Conservation (phyloP, 64 coral and sea anemone genomes). For the Exaiptasia diaphana region DNA sequence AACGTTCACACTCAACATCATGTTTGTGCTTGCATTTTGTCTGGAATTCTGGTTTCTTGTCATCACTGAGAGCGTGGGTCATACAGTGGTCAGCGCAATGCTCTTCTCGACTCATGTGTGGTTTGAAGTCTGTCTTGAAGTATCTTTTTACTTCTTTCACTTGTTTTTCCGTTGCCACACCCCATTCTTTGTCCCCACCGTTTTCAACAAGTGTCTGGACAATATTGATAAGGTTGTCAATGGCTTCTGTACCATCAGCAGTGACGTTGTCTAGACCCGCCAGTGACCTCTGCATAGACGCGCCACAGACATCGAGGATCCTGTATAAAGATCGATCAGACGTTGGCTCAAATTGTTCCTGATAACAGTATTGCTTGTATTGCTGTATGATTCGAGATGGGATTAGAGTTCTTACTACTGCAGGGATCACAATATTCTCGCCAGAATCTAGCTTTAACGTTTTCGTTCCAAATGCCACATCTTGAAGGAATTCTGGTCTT, state of each 20-base stretch:
- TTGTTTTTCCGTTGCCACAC: not conserved
- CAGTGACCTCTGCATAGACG: not conserved
- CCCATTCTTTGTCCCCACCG: constrained; percentile 13
- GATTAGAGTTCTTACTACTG: constrained; percentile 48
- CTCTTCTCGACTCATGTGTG: not conserved
- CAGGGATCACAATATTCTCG: constrained; percentile 35
- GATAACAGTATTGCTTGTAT: constrained; percentile 27
- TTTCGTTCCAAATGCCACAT: constrained; percentile 67
- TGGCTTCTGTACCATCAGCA: not conserved
- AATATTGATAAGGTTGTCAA: not conserved
- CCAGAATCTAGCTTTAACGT: constrained; percentile 35
- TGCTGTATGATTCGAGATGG: constrained; percentile 43
- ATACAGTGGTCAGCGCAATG: constrained; percentile 29
- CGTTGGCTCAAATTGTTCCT: constrained; percentile 34
- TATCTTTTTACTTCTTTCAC: not conserved
- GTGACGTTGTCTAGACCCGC: not conserved
- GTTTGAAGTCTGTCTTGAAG: not conserved
- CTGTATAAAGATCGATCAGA: constrained; percentile 44
- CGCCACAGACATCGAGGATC: constrained; percentile 26
- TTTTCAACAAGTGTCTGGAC: not conserved
- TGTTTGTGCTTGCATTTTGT: constrained; percentile 15
- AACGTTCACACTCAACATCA: not conserved
- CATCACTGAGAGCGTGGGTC: constrained; percentile 14
- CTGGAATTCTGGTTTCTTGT: not conserved
- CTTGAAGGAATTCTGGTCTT: constrained; percentile 53